A percentile compares a stretch with the other conserved stretches of the same genome.
Conservation (phyloP, 2,888 invertebrate genomes). For the Empis livida region DNA sequence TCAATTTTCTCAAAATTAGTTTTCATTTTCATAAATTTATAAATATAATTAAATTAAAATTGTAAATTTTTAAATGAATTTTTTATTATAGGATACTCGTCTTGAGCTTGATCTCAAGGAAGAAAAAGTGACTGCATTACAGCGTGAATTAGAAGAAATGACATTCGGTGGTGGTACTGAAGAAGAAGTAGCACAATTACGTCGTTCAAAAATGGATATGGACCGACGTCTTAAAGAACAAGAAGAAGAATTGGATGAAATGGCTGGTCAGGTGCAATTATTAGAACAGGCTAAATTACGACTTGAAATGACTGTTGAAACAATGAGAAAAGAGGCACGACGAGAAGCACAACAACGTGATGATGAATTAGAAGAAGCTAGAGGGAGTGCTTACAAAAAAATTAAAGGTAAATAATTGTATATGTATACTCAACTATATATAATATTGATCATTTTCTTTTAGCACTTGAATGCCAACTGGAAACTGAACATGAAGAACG, state of each 20-base stretch:
- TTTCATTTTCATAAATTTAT: too few species aligned
- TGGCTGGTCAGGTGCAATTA: slow-evolving; percentile 80
- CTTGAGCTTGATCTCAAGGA: slow-evolving; percentile 81
- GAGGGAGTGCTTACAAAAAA: slow-evolving; percentile 83
- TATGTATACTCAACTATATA: too few species aligned
- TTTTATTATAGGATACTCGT: slow-evolving; percentile 56
- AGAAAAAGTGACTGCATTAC: slow-evolving; percentile 65
- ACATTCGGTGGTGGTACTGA: slow-evolving; percentile 68
- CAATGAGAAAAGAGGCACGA: slow-evolving; percentile 78
- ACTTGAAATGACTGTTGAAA: slow-evolving; percentile 87
- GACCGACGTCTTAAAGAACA: slow-evolving; percentile 75
- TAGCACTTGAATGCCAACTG: slow-evolving; percentile 77
- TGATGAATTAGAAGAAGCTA: slow-evolving; percentile 84
- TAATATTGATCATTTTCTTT: slow-evolving; percentile 17
- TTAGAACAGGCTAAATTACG: slow-evolving; percentile 87
- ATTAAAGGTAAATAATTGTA: slow-evolving; percentile 54
- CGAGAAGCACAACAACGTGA: slow-evolving; percentile 83
- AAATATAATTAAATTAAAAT: slow-evolving; percentile 6
- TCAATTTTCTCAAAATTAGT: neutral
- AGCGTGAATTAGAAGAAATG: slow-evolving; percentile 75
- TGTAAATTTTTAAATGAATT: neutral
- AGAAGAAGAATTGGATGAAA: slow-evolving; percentile 92
- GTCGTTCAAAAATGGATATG: slow-evolving; percentile 74
- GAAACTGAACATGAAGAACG: slow-evolving; percentile 91
- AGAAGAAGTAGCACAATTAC: slow-evolving; percentile 70